Percentiles rank a stretch among this genome's conserved stretches.
These are phyloP conservation scores for Aythya fuligula DNA, from an alignment of 2,797 vertebrate species.

Conservation along the genomic window DNA sequence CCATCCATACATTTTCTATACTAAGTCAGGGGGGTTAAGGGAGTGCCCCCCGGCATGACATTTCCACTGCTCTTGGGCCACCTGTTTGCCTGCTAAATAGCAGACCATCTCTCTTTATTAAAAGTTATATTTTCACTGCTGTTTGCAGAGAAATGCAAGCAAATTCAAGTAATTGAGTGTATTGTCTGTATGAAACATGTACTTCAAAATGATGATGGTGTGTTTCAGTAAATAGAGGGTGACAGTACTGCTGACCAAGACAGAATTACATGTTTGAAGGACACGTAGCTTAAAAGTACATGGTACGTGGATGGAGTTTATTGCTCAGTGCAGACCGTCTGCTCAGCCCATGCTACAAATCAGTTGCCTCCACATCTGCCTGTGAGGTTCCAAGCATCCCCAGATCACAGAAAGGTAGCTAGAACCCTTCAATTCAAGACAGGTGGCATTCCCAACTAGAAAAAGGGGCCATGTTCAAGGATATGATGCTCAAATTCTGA, in stretches of 20 bases:
- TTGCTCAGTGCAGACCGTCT: background rate
- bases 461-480: background rate
- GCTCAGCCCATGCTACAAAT: background rate
- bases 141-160: background rate
- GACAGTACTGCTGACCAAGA: background rate
- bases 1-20: background rate
- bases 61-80: background rate
- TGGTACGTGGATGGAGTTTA: background rate
- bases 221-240: background rate
- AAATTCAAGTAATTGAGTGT: background rate
- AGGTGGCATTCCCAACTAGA: background rate
- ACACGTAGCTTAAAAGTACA: background rate
- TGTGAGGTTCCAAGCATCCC: background rate
- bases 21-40: too few species aligned
- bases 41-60: background rate
- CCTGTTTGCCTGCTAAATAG: background rate
- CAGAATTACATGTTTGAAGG: background rate
- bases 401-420: background rate
- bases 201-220: background rate
- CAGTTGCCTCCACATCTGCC: background rate
- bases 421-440: background rate
- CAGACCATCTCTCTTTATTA: background rate
- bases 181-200: background rate
- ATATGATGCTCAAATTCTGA: background rate
- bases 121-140: background rate